These are phyloP conservation scores for Microchrysa polita DNA, from an alignment of 2,888 invertebrate species.

Conservation along the genomic window DNA sequence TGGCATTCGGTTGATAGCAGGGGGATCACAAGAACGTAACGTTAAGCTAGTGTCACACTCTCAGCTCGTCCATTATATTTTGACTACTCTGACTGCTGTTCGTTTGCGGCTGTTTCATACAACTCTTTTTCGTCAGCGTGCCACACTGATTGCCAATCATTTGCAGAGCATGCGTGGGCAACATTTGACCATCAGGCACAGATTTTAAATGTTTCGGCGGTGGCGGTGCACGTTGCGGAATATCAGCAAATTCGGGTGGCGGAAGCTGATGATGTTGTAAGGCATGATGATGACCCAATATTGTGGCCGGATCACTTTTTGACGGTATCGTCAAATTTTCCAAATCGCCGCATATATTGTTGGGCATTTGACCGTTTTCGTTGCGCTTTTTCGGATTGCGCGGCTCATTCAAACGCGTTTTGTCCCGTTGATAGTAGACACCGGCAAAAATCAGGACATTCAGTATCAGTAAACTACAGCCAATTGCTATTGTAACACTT, in stretches of 20 bases:
- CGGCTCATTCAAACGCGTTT: constrained; percentile 75
- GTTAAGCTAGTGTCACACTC: constrained; percentile 77
- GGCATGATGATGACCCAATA: constrained; percentile 79
- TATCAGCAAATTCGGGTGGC: constrained; percentile 85
- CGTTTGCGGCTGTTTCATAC: constrained; percentile 62
- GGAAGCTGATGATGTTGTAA: constrained; percentile 83
- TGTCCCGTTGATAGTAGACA: constrained; percentile 91
- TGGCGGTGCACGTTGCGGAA: constrained; percentile 80
- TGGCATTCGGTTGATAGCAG: neutral
- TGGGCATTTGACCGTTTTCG: constrained; percentile 88
- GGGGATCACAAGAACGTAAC: constrained; percentile 46
- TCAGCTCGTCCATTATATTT: constrained; percentile 80
- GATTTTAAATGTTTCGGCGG: constrained; percentile 75
- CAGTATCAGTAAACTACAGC: constrained; percentile 88
- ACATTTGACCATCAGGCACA: constrained; percentile 74
- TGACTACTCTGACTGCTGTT: constrained; percentile 58
- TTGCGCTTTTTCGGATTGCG: constrained; percentile 73
- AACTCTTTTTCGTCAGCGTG: constrained; percentile 80
- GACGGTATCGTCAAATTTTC: constrained; percentile 69
- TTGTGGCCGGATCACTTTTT: constrained; percentile 77
- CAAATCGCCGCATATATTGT: constrained; percentile 86
- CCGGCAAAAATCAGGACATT: constrained; percentile 95
- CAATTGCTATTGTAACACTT: constrained; percentile 93
- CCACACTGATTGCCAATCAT: constrained; percentile 76
- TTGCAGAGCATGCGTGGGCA: constrained; percentile 80